Percentiles rank a stretch among this genome's conserved stretches.
Evolutionary conservation across 2,113 vertebrate genomes (phyloP).

Genomic region (Colinus virginianus): DNA sequence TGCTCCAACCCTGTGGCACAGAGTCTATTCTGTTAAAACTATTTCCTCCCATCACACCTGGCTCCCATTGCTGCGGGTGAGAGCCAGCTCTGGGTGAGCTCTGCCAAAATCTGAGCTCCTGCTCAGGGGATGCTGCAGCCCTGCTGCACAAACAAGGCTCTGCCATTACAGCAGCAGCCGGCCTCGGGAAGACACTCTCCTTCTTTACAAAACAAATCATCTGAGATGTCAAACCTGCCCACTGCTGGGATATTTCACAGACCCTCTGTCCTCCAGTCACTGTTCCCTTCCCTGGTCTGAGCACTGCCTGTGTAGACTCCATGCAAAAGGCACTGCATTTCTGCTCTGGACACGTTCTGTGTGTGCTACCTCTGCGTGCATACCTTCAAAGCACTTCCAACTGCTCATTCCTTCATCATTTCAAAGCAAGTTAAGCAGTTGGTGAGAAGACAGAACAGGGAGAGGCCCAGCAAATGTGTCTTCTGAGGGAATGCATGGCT

Average conservation of each 20-base stretch:
- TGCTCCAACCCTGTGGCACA: background rate
- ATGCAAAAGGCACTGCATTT: slow-evolving; percentile 38
- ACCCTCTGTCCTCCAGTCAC: background rate
- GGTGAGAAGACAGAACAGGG: background rate
- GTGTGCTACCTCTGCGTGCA: background rate
- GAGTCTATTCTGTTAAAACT: background rate
- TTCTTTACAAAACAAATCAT: slow-evolving; percentile 18
- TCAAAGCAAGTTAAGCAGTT: background rate
- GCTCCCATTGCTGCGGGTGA: background rate
- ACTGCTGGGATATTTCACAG: slow-evolving; percentile 31
- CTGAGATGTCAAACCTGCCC: slow-evolving; percentile 36
- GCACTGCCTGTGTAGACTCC: slow-evolving; percentile 6
- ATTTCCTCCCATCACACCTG: background rate
- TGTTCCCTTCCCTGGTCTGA: background rate
- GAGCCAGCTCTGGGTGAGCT: background rate
- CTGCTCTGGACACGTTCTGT: slow-evolving; percentile 13
- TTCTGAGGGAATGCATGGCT: background rate
- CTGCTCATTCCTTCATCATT: slow-evolving; percentile 2
- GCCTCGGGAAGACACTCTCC: background rate
- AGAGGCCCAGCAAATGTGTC: background rate
- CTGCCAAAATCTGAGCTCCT: background rate
- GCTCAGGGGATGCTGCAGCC: background rate
- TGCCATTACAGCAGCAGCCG: background rate
- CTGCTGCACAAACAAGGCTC: background rate
- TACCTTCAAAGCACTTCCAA: background rate